Conservation (phyloP, 1,140 invertebrate genomes). For the Scylla paramamosain region DNA sequence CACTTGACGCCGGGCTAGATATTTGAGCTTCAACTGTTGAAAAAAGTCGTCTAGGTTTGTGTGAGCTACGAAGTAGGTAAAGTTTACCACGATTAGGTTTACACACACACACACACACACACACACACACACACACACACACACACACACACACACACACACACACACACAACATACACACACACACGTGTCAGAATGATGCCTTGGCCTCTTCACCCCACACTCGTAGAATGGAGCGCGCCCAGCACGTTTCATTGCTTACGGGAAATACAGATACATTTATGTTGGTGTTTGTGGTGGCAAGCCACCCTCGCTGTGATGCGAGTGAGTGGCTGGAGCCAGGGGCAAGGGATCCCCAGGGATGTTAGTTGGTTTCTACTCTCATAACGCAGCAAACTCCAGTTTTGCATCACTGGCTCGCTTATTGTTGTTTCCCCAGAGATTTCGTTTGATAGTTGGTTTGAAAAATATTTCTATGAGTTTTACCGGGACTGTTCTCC, state of each 20-base stretch:
- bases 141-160: conserved; percentile 18
- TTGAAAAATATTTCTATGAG: neutral
- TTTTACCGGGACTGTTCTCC: too few species aligned
- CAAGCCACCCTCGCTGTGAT: neutral
- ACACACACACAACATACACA: conserved; percentile 42
- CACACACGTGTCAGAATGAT: neutral
- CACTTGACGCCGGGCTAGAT: too few species aligned
- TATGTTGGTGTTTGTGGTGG: neutral
- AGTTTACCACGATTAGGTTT: neutral
- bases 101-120: conserved; percentile 6
- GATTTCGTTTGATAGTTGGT: neutral
- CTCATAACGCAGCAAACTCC: neutral
- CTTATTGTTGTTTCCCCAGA: neutral
- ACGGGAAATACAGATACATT: neutral
- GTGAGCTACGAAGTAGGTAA: too few species aligned
- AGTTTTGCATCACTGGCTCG: neutral
- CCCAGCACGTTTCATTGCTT: neutral
- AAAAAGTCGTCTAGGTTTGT: too few species aligned
- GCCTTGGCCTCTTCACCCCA: neutral
- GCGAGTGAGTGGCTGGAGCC: neutral
- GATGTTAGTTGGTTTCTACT: neutral
- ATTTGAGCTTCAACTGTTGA: too few species aligned
- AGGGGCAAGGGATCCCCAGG: neutral
- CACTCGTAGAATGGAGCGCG: neutral
- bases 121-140: conserved; percentile 19